Base-by-base conservation (phyloP, 2,797 vertebrate species). In the Eleutherodactylus coqui region DNA sequence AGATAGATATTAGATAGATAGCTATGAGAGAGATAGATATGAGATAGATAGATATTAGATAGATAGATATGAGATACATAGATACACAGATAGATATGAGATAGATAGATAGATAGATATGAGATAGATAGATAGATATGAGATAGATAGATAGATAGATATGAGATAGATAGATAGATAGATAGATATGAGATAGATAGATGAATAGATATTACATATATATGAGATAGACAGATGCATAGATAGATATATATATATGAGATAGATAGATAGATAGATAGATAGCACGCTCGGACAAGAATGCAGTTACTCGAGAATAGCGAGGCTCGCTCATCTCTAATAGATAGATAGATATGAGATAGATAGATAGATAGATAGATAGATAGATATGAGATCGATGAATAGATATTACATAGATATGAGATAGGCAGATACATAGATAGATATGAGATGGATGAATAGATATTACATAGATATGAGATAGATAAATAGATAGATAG, bases 121-220 rank as follows among this genome's bases (percentile, higher is more conserved):
- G n/a, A 32, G 27, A 32, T 60, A 32, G 60, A 62, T 60, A 29
- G n/a, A 55, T 55, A 55, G 53, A 55, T 55, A 55, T 6, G 21
- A 55, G 53, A 53, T 53, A 36, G 64, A 67, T 36, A 67, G 62
- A 67, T 32, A n/a, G n/a, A n/a, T n/a, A n/a, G n/a, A n/a, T n/a
- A n/a, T n/a, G n/a, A 32, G 60, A 64, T 32, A 32, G 32, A 67
- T 69, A 32, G 27, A 32, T 60, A 32, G 60, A 62, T 60, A 29
- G n/a, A 55, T 55, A 55, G 53, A 55, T 55, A 55, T 6, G 21
- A 55, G 53, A 53, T 53, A 36, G 64, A 67, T 36, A 67, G 62
- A 67, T 32, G 17, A 29, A 64, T 32, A 32, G 32, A 67, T 69
- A n/a, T n/a, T n/a, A n/a, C n/a, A n/a, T n/a, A n/a, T n/a, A n/a